phyloP scores from a whole-genome alignment of 2,797 vertebrate species.

The Hafferia zeledoni region DNA sequence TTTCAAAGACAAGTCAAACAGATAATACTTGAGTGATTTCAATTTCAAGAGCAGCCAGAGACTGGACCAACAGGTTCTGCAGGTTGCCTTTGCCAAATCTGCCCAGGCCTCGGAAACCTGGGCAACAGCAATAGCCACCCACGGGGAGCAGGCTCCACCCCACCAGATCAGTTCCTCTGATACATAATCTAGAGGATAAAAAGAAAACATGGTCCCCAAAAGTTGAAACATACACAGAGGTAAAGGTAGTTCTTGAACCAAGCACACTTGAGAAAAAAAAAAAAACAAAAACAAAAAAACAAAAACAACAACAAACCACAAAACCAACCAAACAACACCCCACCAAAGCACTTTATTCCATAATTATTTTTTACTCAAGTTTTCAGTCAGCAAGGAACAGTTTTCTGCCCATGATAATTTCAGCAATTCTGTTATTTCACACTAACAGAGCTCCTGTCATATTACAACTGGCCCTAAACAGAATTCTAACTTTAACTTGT shows the following conservation, averaged over 20 bases:
- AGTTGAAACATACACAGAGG: rapidly evolving
- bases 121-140: background rate
- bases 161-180: background rate
- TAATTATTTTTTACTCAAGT: background rate
- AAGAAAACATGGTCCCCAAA: background rate
- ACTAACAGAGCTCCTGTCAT: background rate
- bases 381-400: background rate
- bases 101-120: background rate
- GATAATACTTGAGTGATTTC: slow-evolving; percentile 8
- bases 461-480: background rate
- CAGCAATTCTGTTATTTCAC: background rate
- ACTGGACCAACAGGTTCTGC: slow-evolving; percentile 49
- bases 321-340: background rate
- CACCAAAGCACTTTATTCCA: background rate
- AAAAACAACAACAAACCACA: too few species aligned
- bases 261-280: background rate
- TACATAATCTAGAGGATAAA: background rate
- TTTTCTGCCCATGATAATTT: background rate
- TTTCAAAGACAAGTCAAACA: slow-evolving; percentile 25
- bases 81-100: background rate
- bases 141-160: background rate
- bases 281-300: too few species aligned
- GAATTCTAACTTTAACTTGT: background rate
- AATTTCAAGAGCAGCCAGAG: background rate
- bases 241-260: background rate